These are phyloP conservation scores for Dermochelys coriacea DNA, from an alignment of 2,797 vertebrate genomes.

Conservation along the genomic window DNA sequence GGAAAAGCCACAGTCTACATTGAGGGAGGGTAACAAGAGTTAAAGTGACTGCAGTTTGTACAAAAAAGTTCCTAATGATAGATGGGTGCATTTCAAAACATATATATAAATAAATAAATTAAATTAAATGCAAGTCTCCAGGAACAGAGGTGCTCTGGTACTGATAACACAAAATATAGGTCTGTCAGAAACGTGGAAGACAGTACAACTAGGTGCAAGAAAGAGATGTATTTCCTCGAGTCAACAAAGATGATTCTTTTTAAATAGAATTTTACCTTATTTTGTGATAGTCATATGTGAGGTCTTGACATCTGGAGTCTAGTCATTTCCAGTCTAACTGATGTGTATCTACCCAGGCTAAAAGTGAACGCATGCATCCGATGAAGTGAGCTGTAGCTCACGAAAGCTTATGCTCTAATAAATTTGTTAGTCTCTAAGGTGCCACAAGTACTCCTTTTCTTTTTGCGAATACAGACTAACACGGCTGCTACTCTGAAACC, in stretches of 20 bases:
- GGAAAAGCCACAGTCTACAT: not conserved
- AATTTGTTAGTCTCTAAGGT: too few relatives aligned
- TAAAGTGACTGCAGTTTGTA: not conserved
- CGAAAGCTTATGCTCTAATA: too few relatives aligned
- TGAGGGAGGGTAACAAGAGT: not conserved
- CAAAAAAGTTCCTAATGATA: not conserved
- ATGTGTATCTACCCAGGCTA: not conserved
- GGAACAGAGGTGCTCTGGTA: not conserved
- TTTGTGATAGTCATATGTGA: not conserved
- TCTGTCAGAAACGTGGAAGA: not conserved
- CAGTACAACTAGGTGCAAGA: not conserved
- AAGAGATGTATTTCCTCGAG: not conserved
- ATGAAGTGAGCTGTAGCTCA: too few relatives aligned
- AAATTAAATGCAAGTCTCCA: not conserved
- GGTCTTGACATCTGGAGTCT: not conserved
- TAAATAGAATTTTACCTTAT: not conserved
- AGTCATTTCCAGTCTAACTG: not conserved
- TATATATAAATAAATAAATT: not conserved
- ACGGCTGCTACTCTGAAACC: too few relatives aligned
- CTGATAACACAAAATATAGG: not conserved
- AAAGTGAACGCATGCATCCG: too few relatives aligned
- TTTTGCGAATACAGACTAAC: too few relatives aligned
- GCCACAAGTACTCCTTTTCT: too few relatives aligned
- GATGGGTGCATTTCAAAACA: not conserved
- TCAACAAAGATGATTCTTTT: not conserved